A percentile compares a stretch with the other conserved stretches of the same genome.
These are phyloP conservation scores for Tarsius wallacei DNA, from an alignment of 2,797 vertebrate genomes.

Conservation along the genomic window DNA sequence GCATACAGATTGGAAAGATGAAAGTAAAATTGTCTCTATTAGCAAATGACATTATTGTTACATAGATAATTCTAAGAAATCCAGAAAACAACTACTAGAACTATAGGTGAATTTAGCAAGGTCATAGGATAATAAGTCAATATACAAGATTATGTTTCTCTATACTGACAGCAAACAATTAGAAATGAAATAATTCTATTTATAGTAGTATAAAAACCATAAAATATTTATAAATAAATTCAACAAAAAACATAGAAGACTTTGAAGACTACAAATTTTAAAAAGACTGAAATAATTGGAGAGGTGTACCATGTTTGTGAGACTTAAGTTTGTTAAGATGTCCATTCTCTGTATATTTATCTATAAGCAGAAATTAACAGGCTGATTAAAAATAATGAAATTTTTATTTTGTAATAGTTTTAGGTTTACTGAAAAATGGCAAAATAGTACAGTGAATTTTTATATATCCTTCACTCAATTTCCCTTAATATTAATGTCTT, in stretches of 20 bases:
- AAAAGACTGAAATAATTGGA: not conserved
- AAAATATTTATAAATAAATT: constrained; percentile 7
- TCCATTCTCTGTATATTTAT: not conserved
- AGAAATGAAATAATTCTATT: constrained; percentile 17
- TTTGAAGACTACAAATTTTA: not conserved
- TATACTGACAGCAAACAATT: not conserved
- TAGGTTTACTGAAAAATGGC: not conserved
- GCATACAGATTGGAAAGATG: not conserved
- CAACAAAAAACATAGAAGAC: not conserved
- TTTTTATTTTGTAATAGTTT: constrained; percentile 16
- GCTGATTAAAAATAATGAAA: not conserved
- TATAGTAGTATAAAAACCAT: not conserved
- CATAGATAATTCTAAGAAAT: not conserved
- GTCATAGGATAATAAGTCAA: not conserved
- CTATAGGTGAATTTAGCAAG: constrained; percentile 22
- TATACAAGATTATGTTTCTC: constrained; percentile 13
- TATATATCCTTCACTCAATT: not conserved
- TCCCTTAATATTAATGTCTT: not conserved
- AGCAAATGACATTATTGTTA: not conserved
- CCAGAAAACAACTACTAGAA: not conserved
- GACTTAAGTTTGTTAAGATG: constrained; percentile 7
- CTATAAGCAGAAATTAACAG: constrained; percentile 9
- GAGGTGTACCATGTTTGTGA: not conserved
- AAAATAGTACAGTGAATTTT: not conserved
- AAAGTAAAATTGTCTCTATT: not conserved